These are phyloP conservation scores for Taeniopygia guttata DNA, from an alignment of 2,797 vertebrate genomes.

Conservation along the genomic window DNA sequence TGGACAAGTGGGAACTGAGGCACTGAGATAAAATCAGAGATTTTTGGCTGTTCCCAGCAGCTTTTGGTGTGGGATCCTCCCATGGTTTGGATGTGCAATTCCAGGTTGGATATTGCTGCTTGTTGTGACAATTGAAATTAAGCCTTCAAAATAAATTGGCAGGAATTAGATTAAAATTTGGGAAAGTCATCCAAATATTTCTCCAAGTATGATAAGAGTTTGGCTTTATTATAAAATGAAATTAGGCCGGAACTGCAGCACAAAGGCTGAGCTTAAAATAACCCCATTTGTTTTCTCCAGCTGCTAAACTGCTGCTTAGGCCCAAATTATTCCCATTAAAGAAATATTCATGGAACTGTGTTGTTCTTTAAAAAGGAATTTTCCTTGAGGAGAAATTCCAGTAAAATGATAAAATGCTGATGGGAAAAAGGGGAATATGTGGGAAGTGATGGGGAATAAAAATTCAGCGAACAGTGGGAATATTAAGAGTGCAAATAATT, in stretches of 20 bases:
- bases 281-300: neutral
- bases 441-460: fast-evolving
- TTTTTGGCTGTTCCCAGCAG: neutral
- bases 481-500: neutral
- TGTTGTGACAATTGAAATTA: neutral
- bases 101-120: neutral
- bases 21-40: fast-evolving
- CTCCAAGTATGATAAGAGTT: neutral
- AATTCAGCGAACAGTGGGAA: neutral
- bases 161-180: neutral
- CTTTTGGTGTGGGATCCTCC: neutral
- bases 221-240: neutral
- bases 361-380: neutral
- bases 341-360: neutral
- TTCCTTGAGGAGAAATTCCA: neutral
- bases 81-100: neutral
- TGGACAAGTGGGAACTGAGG: neutral
- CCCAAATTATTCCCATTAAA: neutral
- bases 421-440: neutral
- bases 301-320: neutral
- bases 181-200: neutral
- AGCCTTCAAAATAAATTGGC: neutral
- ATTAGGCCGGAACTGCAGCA: neutral
- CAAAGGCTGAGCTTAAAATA: neutral
- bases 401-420: neutral